Evolutionary conservation across 2,797 vertebrate genomes (phyloP), one percentile per base, ranked within the genome.

Genomic region (Diceros bicornis): DNA sequence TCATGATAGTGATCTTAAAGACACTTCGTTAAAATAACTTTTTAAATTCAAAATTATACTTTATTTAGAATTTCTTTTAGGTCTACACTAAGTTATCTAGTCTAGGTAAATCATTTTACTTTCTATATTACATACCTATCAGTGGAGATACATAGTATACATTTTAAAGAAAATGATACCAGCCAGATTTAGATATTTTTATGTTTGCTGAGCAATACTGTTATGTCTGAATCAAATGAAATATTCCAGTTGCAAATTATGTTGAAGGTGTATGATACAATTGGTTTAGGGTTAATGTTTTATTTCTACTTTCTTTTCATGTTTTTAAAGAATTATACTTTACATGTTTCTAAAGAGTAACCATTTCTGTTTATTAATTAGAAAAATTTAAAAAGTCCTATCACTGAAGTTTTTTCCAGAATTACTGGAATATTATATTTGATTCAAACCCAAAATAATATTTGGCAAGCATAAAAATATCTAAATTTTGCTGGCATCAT

Each of bases 361-460:
- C 12, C 9, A 29, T 96, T 93, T 85, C 20, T 96, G 7, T 52
- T 47, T 91, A 34, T 50, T 89, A 81, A 90, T 57, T 77, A 83
- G 44, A 84, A 92, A 62, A 88, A 77, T 91, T 62, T 74, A 18
- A 7, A 75, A 87, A 66, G 9, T 82, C 44, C 59, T 85, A 34
- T 66, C 50, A 23, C 18, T 77, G 23, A 78, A 12, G 32, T 62
- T 59, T 91, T 72, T 84, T 62, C 27, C 32, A 91, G 50, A 77
- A 84, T 78, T 91, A 61, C 66, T 57, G 41, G 27, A 91, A 72
- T 91, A n/a, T 27, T 68, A 13, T 95, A 59, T 91, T 95, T 91
- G 18, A 57, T 89, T 91, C 32, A 62, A 66, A 91, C 25, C 34
- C 59, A 37, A 64, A 89, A 69, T 57, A 62, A 32, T 87, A 44